Base-by-base conservation (phyloP, 1,140 invertebrate genomes). In the Cheumatopsyche charites region DNA sequence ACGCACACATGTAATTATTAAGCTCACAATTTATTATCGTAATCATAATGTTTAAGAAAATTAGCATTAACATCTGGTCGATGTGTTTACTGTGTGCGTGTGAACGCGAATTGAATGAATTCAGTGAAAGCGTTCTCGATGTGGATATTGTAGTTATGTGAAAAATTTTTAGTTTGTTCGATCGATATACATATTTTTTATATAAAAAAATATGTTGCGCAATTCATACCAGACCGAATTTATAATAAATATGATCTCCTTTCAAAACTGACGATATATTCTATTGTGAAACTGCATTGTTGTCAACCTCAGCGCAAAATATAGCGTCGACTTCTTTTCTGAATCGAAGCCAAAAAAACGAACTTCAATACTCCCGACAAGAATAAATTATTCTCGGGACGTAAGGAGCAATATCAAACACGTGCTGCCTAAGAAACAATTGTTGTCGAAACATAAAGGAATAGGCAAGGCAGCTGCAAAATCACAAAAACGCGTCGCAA, bases 391-490 rank as follows among this genome's bases (percentile, higher is more conserved):
- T 70, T 72, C 29, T 41, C 26, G 45, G 61, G 66, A 19, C 45
- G 23, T 66, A 45, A 68, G 66, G 17, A 55, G 70, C 49, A 26
- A 66, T 73, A 75, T 75, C 67, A 70, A 75, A 75, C 73, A 75
- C 73, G 73, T 75, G 73, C 73, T 75, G 17, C 70, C 49, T 49
- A 70, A 75, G 73, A 75, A 69, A 69, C 62, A 69, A 73, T 70
- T 43, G 66, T 72, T 63, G 66, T 63, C 62, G 62, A 9, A 45
- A 49, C 17, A 58, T 15, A 74, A 73, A 63, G 62, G 67, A 74
- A 72, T 72, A 70, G 71, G 55, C n/a, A 23, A 65, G 67, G 52
- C 73, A 75, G 73, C 73, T 75, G 73, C 73, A 45, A 67, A 75
- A 70, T 71, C 73, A 71, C 47, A 52, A 36, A 36, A 52, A 52